Base-by-base conservation (phyloP, 2,888 invertebrate species). In the Eupithecia dodoneata region DNA sequence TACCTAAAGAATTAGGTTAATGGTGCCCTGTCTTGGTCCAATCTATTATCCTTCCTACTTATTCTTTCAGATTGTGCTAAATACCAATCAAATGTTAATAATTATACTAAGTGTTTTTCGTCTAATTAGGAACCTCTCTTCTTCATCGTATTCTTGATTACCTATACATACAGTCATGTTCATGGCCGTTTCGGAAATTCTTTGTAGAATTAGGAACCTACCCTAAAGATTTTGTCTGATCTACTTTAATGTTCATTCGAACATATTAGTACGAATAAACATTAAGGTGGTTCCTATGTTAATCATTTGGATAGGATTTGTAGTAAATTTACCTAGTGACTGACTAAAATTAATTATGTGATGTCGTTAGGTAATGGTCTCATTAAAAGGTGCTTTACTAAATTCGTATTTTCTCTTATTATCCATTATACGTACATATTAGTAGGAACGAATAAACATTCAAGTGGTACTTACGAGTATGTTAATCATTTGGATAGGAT, bases 371-470 rank as follows among this genome's bases (percentile, higher is more conserved):
- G 55, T 55, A 52, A 52, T 52, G 52, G 15, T 15, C n/a, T n/a
- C 4, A 49, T 13, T 13, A 4, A 52, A 52, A 52, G 13, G 49
- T 49, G 52, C 52, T 52, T 52, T 52, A 52, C 52, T 59, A 59
- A 59, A 59, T 10, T 0, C 7, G 18, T 63, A 18, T 63, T 63
- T 63, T 63, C 63, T 30, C 88, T 90, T 88, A 83, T 97, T 97
- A 30, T 30, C 30, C 30, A 30, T 30, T 30, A 30, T 30, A 30
- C 30, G 30, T 30, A 30, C 30, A 30, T 30, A 30, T 30, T 30
- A 30, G 0, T 30, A 30, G 30, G 30, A 1, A 30, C 30, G 30
- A 30, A 30, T 30, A 30, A 30, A 30, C 30, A 30, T 30, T 30
- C 0, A 30, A 30, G 52, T 15, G 15, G 52, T 52, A 15, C 15